Conservation (phyloP, 2,797 vertebrate genomes). For the Orientallactaga sibirica region DNA sequence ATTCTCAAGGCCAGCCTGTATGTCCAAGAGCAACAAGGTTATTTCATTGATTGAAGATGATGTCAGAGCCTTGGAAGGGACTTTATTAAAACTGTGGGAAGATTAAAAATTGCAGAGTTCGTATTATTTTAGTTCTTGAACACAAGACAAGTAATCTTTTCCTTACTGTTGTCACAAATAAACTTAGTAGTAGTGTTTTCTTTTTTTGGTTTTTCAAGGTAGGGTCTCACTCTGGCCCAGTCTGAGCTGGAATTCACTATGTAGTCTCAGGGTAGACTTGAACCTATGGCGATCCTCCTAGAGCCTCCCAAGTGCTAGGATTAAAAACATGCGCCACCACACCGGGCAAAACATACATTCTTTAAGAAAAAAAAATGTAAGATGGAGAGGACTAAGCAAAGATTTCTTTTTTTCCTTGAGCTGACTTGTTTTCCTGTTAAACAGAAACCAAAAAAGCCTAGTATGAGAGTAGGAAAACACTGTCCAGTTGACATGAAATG, state of each 20-base stretch:
- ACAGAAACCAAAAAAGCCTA: slow-evolving; percentile 75
- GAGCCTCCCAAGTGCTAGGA: too few relatives aligned
- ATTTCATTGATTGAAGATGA: slow-evolving; percentile 72
- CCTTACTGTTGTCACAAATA: slow-evolving; percentile 58
- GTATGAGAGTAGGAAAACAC: not conserved
- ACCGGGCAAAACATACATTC: slow-evolving; percentile 9
- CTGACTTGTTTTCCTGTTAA: slow-evolving; percentile 83
- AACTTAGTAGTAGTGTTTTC: slow-evolving; percentile 45
- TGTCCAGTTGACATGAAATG: not conserved
- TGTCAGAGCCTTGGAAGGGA: slow-evolving; percentile 46
- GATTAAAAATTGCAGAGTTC: slow-evolving; percentile 62
- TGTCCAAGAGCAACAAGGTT: slow-evolving; percentile 65
- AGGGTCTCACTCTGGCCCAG: too few relatives aligned
- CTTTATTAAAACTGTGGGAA: slow-evolving; percentile 56
- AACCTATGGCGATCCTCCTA: too few relatives aligned
- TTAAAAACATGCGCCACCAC: too few relatives aligned
- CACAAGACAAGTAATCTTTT: slow-evolving; percentile 45
- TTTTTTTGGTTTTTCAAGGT: not conserved
- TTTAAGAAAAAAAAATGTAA: slow-evolving; percentile 72
- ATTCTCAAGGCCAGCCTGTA: slow-evolving; percentile 26
- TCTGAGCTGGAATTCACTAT: too few relatives aligned
- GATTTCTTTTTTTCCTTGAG: slow-evolving; percentile 60
- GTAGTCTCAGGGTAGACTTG: too few relatives aligned
- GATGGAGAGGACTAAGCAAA: slow-evolving; percentile 68
- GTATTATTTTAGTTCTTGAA: slow-evolving; percentile 60